Evolutionary conservation across 2,113 vertebrate genomes (phyloP).

Genomic region (Engraulis encrasicolus): DNA sequence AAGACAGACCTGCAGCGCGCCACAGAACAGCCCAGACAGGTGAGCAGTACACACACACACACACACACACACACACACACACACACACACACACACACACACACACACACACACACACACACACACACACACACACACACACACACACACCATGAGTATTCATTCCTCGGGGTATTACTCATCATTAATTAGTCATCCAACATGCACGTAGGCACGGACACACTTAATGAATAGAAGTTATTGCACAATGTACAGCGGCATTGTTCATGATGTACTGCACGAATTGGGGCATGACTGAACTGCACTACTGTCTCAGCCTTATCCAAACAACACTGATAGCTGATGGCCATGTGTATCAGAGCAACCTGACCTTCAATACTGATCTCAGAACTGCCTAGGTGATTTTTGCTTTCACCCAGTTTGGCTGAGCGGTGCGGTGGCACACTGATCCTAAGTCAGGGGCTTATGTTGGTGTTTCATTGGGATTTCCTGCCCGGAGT

Average conservation of each 20-base stretch:
- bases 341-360: neutral
- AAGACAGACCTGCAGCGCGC: constrained; percentile 81
- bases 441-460: neutral
- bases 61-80: constrained; percentile 12
- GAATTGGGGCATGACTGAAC: neutral
- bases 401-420: neutral
- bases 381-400: neutral
- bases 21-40: constrained; percentile 83
- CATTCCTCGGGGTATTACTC: too few relatives aligned
- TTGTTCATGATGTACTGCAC: too few relatives aligned
- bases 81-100: constrained; percentile 2
- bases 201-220: too few relatives aligned
- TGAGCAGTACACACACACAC: constrained; percentile 48
- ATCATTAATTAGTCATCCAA: too few relatives aligned
- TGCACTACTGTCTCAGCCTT: neutral
- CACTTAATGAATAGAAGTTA: too few relatives aligned
- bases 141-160: neutral
- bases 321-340: neutral
- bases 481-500: neutral
- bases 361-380: neutral
- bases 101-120: constrained; percentile 5
- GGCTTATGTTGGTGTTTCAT: neutral
- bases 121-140: neutral
- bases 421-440: neutral
- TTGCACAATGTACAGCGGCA: too few relatives aligned